Conservation (phyloP, 2,113 vertebrate species). For the Cacatua alba region DNA sequence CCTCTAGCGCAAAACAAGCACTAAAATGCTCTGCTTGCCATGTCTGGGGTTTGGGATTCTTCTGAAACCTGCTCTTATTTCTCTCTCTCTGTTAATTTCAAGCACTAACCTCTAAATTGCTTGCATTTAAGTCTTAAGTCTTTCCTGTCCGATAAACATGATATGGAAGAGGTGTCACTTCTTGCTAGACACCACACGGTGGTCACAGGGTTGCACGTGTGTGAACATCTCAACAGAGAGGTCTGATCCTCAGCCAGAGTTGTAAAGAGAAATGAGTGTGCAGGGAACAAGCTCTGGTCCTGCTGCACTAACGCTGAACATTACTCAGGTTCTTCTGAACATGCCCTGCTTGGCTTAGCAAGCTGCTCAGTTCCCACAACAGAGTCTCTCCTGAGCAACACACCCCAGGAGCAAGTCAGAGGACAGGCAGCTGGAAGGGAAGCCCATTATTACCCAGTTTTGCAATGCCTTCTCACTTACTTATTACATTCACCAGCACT, state of each 20-base stretch:
- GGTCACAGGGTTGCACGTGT: fast-evolving
- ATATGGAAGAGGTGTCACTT: background rate
- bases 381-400: background rate
- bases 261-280: background rate
- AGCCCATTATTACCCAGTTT: background rate
- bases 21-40: background rate
- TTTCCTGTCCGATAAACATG: background rate
- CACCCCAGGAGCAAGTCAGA: background rate
- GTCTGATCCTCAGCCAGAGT: background rate
- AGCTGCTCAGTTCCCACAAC: fast-evolving
- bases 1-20: background rate
- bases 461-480: background rate
- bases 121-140: background rate
- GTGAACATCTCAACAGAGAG: background rate
- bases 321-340: background rate
- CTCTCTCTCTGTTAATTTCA: background rate
- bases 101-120: background rate
- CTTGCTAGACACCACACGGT: background rate
- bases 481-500: background rate
- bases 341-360: background rate
- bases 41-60: background rate
- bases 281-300: background rate
- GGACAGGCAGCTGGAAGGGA: background rate
- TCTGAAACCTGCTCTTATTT: background rate
- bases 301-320: background rate